These are phyloP conservation scores for Ephydatia muelleri DNA, from an alignment of 37 sponge, comb jelly and placozoan species.

Conservation along the genomic window DNA sequence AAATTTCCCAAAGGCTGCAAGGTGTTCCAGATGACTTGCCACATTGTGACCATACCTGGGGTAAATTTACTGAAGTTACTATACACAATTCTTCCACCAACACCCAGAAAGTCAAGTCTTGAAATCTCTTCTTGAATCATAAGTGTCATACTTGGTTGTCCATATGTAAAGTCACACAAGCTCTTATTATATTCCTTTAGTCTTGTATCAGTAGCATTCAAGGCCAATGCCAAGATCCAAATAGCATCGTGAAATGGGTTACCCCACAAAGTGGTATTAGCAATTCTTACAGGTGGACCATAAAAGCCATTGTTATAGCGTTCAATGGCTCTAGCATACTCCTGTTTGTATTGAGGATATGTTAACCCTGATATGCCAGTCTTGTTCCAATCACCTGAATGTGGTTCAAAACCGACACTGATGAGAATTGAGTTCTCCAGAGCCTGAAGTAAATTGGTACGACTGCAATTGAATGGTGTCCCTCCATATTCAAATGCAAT, in stretches of 20 bases:
- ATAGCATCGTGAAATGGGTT: slow-evolving; percentile 26
- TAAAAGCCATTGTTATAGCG: neutral
- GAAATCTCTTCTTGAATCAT: neutral
- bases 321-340: slow-evolving; percentile 4
- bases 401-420: neutral
- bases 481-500: neutral
- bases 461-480: neutral
- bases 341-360: slow-evolving; percentile 3
- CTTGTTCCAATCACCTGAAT: neutral
- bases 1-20: neutral
- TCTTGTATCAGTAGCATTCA: neutral
- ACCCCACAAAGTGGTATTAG: neutral
- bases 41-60: neutral
- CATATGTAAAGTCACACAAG: neutral
- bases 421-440: neutral
- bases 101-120: neutral
- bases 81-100: neutral
- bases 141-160: neutral
- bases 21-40: neutral
- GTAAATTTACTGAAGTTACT: neutral
- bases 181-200: neutral
- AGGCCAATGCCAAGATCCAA: slow-evolving; percentile 36
- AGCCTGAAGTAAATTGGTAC: neutral
- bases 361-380: neutral
- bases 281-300: neutral